Conservation (phyloP, 1,140 invertebrate species). For the Mamestra configurata region DNA sequence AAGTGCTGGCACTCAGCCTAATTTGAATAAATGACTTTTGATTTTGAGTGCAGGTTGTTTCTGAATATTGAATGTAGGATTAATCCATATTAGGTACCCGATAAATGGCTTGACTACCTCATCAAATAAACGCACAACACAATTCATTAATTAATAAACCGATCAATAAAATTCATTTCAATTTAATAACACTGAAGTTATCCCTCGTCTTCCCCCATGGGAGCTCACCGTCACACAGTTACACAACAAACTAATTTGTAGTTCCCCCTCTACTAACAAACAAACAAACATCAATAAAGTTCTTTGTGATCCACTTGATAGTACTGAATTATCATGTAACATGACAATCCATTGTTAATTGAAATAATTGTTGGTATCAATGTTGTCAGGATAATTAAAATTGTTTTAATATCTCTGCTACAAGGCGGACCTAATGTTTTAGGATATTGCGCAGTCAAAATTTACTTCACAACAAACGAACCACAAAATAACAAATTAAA, state of each 20-base stretch:
- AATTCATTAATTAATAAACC: not conserved
- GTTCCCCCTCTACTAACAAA: not conserved
- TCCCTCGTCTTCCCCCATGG: not conserved
- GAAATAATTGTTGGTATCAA: not conserved
- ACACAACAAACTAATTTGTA: constrained; percentile 13
- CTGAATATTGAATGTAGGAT: no score
- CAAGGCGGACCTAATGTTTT: no score
- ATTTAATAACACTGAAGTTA: constrained; percentile 13
- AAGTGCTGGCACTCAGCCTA: no score
- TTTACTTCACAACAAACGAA: no score
- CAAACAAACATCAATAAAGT: constrained; percentile 13
- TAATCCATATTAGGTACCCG: no score
- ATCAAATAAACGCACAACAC: not conserved
- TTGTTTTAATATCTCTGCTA: no score
- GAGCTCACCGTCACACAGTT: not conserved
- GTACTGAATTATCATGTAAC: not conserved
- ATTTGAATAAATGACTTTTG: no score
- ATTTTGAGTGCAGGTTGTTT: no score
- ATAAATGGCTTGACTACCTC: not conserved
- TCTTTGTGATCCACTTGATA: constrained; percentile 10
- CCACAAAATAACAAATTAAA: no score
- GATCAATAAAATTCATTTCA: constrained; percentile 20
- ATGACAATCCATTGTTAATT: not conserved
- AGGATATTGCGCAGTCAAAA: no score
- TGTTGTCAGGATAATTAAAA: not conserved